Evolutionary conservation across 2,113 vertebrate genomes (phyloP), one percentile per base, ranked within the genome.

Genomic region (Macrotus californicus): DNA sequence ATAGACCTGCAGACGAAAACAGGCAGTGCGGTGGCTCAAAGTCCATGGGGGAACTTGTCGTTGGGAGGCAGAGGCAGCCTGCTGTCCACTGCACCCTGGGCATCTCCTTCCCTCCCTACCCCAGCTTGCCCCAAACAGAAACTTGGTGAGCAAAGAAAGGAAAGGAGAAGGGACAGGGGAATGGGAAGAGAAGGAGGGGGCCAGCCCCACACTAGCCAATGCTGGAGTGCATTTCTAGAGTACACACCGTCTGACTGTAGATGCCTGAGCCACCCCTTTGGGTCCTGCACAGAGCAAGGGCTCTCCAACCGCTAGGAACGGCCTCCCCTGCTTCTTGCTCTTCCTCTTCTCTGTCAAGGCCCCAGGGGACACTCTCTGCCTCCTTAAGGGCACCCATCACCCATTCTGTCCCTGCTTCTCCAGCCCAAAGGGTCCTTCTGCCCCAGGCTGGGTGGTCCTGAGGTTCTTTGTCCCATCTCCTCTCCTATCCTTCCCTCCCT

Each of bases 1-100:
- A 96, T 97, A 97, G 97, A 94, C 94, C 81, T 10, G 2, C 69
- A 66, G 96, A 80, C 46, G 2, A 36, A 97, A 96, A 43, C 36
- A 82, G 93, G 94, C 82, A 54, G 88, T 11, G 7, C 29, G 0
- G 82, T 86, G 85, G 92, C 69, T 72, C 0, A 2, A 70, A 54
- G 95, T 95, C 87, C 93, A 46, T 1, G 21, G 85, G 89, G 87
- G 59, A 70, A 56, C 64, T 18, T 79, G 89, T 22, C 7, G 2
- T 64, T 64, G 61, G 92, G 52, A 90, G 67, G 56, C 59, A 14
- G 94, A 95, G 76, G 82, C 61, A 18, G 91, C 77, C 80, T 69
- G 72, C 39, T 52, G 72, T 91, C 48, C 43, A 11, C 66, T 19
- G 22, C 34, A 31, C 64, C 41, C 56, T 1, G 1, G 1, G 64